Evolutionary conservation across 2,888 invertebrate genomes (phyloP).

Genomic region (Petrophora chlorosata): DNA sequence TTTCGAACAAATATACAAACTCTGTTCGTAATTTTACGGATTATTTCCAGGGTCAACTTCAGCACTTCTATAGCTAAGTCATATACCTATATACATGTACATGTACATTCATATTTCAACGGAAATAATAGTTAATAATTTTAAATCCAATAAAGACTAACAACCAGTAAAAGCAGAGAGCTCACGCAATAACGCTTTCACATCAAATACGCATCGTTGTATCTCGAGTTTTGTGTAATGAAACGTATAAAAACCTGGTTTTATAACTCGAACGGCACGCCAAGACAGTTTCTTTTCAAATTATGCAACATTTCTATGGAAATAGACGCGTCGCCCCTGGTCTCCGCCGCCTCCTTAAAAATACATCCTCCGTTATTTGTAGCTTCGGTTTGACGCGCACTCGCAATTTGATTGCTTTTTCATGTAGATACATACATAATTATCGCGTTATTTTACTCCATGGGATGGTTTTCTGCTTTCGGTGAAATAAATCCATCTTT

Average conservation of each 20-base stretch:
- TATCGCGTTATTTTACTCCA: constrained; percentile 42
- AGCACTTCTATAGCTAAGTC: no score
- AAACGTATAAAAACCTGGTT: constrained; percentile 60
- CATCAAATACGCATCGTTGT: constrained; percentile 15
- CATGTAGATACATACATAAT: constrained; percentile 64
- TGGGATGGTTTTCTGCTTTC: constrained; percentile 22
- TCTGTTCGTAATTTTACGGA: no score
- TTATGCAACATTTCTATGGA: constrained; percentile 83
- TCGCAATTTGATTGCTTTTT: constrained; percentile 78
- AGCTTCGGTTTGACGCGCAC: constrained; percentile 69
- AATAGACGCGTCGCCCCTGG: constrained; percentile 67
- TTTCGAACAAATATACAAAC: no score
- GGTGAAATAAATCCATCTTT: no score
- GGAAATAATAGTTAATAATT: no score
- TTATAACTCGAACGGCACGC: constrained; percentile 60
- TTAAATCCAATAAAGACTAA: neutral
- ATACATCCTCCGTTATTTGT: constrained; percentile 73
- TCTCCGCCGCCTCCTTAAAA: constrained; percentile 67
- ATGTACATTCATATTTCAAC: no score
- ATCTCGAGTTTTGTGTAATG: constrained; percentile 27
- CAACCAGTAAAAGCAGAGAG: constrained; percentile 1
- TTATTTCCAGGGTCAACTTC: no score
- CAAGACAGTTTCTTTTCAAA: constrained; percentile 66
- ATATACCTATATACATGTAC: no score
- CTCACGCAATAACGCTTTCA: constrained; percentile 3